Base-by-base conservation (phyloP, 2,888 invertebrate species). In the Hermodice carunculata region DNA sequence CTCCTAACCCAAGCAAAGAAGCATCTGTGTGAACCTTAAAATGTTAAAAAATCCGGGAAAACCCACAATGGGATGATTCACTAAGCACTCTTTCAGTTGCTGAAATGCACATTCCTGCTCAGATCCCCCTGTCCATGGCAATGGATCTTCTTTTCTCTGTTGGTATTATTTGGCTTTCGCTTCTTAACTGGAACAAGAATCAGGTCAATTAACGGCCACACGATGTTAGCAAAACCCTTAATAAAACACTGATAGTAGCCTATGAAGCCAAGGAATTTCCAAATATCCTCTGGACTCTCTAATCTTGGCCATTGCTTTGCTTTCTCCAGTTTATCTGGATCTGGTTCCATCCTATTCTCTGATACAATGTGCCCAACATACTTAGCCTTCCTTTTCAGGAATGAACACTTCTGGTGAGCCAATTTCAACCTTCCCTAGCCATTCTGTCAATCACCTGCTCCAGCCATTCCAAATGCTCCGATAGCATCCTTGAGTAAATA, bases 21-120 rank as follows among this genome's bases (percentile, higher is more conserved):
- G 66, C 64, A 53, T 73, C 70, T 5, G 51, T 61, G 42, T 69
- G 58, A 1, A 72, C 22, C 5, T 52, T 58, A 44, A 68, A 73
- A 29, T 66, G 61, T 3, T 48, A 6, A 22, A 43, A 26, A 44
- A 51, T 51, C 67, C 67, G 11, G 65, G 59, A 42, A 53, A 67
- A n/a, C 57, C 57, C 8, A 71, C 61, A 8, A 67, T 32, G 8
- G 71, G 63, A 5, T 64, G 24, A 26, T 24, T 19, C 8, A 44
- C 56, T 11, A 65, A 49, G 5, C 31, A n/a, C 14, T 32, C 44
- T 29, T 40, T 58, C 2, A 71, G 17, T 3, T 11, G 37, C 19
- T 52, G 53, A 53, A 66, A 64, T 31, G 66, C 68, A 29, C 28
- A 14, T 22, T 66, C 46, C 17, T 59, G 57, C 1, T 44, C 49